Base-by-base conservation (phyloP, 2,888 invertebrate genomes). In the Microplitis manilae region DNA sequence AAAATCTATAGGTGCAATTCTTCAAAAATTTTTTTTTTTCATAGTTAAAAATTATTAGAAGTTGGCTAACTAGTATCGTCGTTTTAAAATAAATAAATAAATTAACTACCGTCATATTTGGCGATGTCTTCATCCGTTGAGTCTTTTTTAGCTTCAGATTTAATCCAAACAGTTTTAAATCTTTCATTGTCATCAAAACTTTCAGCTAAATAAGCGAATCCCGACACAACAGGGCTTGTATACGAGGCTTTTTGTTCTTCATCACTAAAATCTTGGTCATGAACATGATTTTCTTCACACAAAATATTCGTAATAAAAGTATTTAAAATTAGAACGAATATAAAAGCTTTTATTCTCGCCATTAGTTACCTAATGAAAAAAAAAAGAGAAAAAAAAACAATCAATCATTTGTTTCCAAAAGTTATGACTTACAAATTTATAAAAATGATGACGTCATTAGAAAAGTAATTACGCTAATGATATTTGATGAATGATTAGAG, bases 71-170 rank as follows among this genome's bases (percentile, higher is more conserved):
- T 13, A 38, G 7, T 62, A 30, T 13, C 5, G 13, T 9, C 20
- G 8, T 20, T 6, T 30, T 38, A 13, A 9, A 30, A 6, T 6
- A 15, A 5, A 59, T 41, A 17, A n/a, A 13, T 64, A 13, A 20
- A 71, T 59, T 61, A 64, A 78, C 38, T 91, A 86, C 98, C 99
- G 91, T 98, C 97, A 90, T 98, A 99, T 91, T 98, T 98, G 9
- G 98, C 95, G 78, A 98, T 95, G 81, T 95, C 94, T 79, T 97
- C 97, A 83, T 97, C 96, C 1, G 91, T 93, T 73, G 93, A 94
- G 82, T 97, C 96, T 89, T 98, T 98, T 89, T 96, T 97, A 0
- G 98, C 97, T 87, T 96, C 93, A 0, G 98, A 98, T 82, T 94
- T 92, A 0, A 96, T 91, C 98, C 99, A 99, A 71, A 92, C 93